Percentiles rank a stretch among this genome's conserved stretches.
phyloP scores from a whole-genome alignment of 2,797 vertebrate species.

The Fringilla coelebs region DNA sequence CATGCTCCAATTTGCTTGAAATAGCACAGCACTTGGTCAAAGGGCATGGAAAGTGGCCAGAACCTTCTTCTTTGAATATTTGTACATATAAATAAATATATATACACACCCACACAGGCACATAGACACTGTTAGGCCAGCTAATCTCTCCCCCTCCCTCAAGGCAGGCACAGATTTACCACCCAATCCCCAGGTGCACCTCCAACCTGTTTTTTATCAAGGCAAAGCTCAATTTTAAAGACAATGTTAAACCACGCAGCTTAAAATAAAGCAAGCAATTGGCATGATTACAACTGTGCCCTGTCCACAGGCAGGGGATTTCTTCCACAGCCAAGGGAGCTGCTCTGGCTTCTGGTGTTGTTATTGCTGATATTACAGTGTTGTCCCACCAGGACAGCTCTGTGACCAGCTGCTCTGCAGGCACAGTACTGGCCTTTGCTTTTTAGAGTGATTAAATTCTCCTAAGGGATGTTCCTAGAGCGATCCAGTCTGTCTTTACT shows the following conservation, averaged over 20 bases:
- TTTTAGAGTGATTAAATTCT: not conserved
- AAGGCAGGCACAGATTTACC: not conserved
- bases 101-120: rapidly evolving
- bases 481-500: not conserved
- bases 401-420: not conserved
- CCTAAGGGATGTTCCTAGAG: not conserved
- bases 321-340: not conserved
- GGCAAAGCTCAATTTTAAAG: not conserved
- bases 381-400: not conserved
- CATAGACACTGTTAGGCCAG: not conserved
- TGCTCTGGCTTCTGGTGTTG: not conserved
- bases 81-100: not conserved
- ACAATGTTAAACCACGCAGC: not conserved
- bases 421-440: not conserved
- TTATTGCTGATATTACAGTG: not conserved
- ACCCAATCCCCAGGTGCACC: not conserved
- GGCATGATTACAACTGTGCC: not conserved
- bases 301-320: not conserved
- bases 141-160: not conserved
- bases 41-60: not conserved
- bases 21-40: constrained; percentile 11
- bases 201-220: not conserved
- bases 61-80: not conserved
- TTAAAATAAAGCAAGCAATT: not conserved
- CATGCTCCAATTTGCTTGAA: not conserved